Evolutionary conservation across 2,113 vertebrate genomes (phyloP), one percentile per base, ranked within the genome.

Genomic region (Gobius niger): DNA sequence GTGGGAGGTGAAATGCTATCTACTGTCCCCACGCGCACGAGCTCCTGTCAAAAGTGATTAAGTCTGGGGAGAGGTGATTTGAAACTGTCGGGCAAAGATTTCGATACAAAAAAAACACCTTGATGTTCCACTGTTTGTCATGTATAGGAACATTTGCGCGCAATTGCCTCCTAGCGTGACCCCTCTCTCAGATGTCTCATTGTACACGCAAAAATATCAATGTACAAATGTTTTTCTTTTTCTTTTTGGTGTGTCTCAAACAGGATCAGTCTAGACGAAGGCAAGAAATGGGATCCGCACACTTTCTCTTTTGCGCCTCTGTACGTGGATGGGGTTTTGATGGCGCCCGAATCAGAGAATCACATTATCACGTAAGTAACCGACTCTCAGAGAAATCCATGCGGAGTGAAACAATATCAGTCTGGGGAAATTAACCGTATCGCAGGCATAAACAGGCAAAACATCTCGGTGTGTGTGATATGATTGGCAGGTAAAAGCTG

Each of bases 211-310:
- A 46, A 56, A 64, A 74, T 72, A 53, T 53, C 56, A 15, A 19
- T 77, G 52, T 67, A 82, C 75, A 73, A 66, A 49, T 73, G 73
- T 65, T 82, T 67, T 72, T 49, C 61, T 47, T 65, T 53, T 64
- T 16, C 56, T 46, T 76, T 46, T 44, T 65, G 50, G 63, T 18
- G 60, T 53, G 51, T 47, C 60, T 6, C 59, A 19, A 73, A 11
- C 87, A 99, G 97, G 96, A 91, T 98, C 86, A 99, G 97, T 89
- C 95, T 98, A 54, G 95, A 98, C 47, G 97, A 98, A 84, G 97
- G 97, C 54, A 94, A 93, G 76, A 94, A 95, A 80, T 99, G 97
- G 97, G 94, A 89, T 85, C 95, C 94, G 69, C 96, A 96, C 76
- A 93, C 93, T 75, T 99, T 99, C 89, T 97, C 97, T 42, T 90